phyloP scores from a whole-genome alignment of 2,797 vertebrate genomes.

The Muraenolepis orangiensis region DNA sequence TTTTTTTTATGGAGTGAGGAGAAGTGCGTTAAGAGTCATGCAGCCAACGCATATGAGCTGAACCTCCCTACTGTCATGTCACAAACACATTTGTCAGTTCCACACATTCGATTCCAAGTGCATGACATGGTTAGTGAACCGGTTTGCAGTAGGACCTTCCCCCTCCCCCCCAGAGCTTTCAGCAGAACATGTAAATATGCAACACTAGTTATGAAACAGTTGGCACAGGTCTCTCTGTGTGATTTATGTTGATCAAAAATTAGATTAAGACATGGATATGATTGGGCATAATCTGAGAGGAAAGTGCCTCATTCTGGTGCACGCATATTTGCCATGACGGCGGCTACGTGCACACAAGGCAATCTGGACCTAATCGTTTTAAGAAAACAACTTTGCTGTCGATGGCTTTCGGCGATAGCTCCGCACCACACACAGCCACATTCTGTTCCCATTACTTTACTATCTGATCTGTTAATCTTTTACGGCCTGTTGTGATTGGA shows the following conservation, averaged over 20 bases:
- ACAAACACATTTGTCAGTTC: slow-evolving; percentile 12
- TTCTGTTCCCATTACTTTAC: background rate
- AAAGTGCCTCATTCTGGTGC: background rate
- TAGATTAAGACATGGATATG: background rate
- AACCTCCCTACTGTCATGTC: slow-evolving; percentile 36
- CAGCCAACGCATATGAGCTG: slow-evolving; percentile 24
- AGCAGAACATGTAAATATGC: no score
- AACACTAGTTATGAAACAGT: background rate
- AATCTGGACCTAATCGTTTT: background rate
- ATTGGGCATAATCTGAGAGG: background rate
- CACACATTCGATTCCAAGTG: background rate
- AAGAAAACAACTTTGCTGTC: background rate
- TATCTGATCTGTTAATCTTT: background rate
- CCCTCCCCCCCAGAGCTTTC: background rate
- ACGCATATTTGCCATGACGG: background rate
- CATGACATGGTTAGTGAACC: background rate
- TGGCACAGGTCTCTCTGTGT: background rate
- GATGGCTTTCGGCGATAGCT: background rate
- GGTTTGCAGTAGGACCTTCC: background rate
- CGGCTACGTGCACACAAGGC: background rate
- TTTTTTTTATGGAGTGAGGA: slow-evolving; percentile 48
- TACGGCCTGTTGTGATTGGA: background rate
- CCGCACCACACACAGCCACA: background rate
- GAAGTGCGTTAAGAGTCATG: slow-evolving; percentile 35
- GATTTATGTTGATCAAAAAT: background rate